Percentiles rank a stretch among this genome's conserved stretches.
These are phyloP conservation scores for Natator depressus DNA, from an alignment of 2,113 vertebrate genomes.

Conservation along the genomic window DNA sequence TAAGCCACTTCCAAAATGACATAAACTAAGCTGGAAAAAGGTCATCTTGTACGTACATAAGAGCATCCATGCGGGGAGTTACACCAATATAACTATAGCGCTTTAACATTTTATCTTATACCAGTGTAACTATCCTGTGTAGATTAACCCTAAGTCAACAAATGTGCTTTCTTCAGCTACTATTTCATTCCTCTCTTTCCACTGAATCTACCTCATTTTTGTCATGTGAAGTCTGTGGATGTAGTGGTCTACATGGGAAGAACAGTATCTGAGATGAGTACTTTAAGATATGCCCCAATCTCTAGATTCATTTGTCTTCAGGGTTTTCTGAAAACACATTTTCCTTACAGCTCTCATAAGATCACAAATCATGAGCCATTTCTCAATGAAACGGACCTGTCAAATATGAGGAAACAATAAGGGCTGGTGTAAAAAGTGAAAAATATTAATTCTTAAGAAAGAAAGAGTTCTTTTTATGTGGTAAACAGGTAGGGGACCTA, in stretches of 20 bases:
- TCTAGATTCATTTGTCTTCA: background rate
- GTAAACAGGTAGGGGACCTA: slow-evolving; percentile 51
- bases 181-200: background rate
- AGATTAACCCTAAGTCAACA: slow-evolving; percentile 41
- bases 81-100: background rate
- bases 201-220: slow-evolving; percentile 29
- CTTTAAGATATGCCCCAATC: background rate
- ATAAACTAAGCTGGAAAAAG: slow-evolving; percentile 52
- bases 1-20: slow-evolving; percentile 49
- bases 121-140: background rate
- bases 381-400: background rate
- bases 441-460: background rate
- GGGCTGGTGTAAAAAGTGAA: background rate
- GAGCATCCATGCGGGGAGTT: slow-evolving; percentile 34
- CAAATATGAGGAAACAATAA: background rate
- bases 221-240: background rate
- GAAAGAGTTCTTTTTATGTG: background rate
- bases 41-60: slow-evolving; percentile 37
- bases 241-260: background rate
- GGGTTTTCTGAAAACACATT: background rate
- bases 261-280: slow-evolving; percentile 8
- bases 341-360: background rate
- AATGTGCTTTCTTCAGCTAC: slow-evolving; percentile 23
- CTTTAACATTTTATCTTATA: background rate
- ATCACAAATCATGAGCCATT: background rate